Conservation (phyloP, 2,888 invertebrate genomes). For the Ormyrus nitidulus region DNA sequence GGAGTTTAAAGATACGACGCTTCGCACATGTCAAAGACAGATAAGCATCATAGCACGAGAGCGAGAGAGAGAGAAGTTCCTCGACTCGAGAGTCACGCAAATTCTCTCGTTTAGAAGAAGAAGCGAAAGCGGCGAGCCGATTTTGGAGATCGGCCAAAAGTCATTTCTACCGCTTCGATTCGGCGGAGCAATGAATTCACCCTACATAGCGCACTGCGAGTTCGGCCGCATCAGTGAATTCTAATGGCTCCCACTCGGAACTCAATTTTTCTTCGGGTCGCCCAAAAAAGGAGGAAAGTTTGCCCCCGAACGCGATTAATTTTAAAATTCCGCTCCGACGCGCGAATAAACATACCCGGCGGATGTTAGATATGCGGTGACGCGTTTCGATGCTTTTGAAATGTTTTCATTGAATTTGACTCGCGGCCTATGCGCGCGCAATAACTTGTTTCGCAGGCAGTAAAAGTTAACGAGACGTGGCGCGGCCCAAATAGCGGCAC, state of each 20-base stretch:
- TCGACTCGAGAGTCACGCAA: too few species aligned
- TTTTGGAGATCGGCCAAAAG: not conserved
- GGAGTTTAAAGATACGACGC: not conserved
- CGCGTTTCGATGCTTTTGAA: not conserved
- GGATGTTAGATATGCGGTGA: not conserved
- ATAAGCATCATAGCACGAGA: too few species aligned
- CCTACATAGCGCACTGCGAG: not conserved
- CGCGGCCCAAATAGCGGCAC: not conserved
- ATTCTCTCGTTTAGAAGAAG: too few species aligned
- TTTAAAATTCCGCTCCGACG: not conserved
- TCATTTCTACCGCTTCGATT: not conserved
- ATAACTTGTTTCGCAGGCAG: slow-evolving; percentile 1
- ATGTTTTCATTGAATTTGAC: not conserved
- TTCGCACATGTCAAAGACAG: too few species aligned
- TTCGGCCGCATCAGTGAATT: slow-evolving; percentile 20
- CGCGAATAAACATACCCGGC: not conserved
- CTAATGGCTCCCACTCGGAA: not conserved
- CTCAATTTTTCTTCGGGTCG: too few species aligned
- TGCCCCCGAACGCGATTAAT: not conserved
- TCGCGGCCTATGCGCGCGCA: not conserved
- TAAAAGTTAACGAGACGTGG: slow-evolving; percentile 15
- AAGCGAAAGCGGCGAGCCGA: too few species aligned
- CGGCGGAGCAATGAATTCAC: too few species aligned
- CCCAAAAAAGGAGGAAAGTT: not conserved
- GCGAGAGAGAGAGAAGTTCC: too few species aligned